Base-by-base conservation (phyloP, 2,113 vertebrate species). In the Gasterosteus aculeatus region DNA sequence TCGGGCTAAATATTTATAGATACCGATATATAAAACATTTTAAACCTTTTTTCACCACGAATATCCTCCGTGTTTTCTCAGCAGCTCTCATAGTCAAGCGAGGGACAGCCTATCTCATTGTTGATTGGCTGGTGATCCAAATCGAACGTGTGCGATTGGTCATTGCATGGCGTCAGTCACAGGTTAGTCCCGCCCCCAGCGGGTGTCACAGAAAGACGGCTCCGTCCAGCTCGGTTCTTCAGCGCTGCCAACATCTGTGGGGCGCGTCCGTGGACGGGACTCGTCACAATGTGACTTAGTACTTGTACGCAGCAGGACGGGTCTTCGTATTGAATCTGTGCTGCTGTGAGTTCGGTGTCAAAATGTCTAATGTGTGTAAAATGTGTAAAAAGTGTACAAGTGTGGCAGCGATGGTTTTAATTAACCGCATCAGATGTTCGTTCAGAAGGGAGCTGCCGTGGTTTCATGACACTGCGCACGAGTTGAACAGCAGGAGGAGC, bases 61-160 rank as follows among this genome's bases (percentile, higher is more conserved):
- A 60, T 33, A 75, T 81, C 51, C 38, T 75, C 18, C 41, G 54
- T 70, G 15, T 69, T 14, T 7, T 10, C n/a, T 10, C 10, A n/a
- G 59, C 59, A 64, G 49, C 83, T 90, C 88, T 90, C 89, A 91
- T 31, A 86, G 80, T 91, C 89, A 92, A 90, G 88, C 42, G 14
- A 10, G 15, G 2, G 62, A 86, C 83, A 85, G 73, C 79, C 74
- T 66, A 87, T 66, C 54, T 0, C 19, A 0, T 0, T 18, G 0
- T 7, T 39, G 79, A 93, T 92, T 95, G 91, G 93, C 64, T 73
- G 60, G 22, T 0, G 18, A 64, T 35, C 19, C 10, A 1, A 67
- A 64, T 78, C 3, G 3, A 10, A 44, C 2, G 12, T 0, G 10
- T 7, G 1, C 82, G 85, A 92, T 93, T 93, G 86, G 92, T 5